Conservation (phyloP, 2,797 vertebrate genomes). For the Manis javanica region DNA sequence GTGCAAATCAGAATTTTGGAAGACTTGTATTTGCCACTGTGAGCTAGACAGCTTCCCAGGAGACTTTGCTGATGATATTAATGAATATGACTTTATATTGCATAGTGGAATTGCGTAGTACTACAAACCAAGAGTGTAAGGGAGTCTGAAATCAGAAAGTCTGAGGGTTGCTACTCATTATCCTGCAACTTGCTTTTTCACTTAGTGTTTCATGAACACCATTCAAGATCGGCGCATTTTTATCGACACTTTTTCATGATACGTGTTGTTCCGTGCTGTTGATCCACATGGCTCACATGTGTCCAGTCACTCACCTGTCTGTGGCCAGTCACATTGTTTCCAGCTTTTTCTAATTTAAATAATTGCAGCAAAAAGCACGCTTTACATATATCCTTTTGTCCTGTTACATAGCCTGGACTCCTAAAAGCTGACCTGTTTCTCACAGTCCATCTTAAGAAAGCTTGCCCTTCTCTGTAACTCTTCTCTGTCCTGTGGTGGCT, state of each 20-base stretch:
- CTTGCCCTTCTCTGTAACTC: not conserved
- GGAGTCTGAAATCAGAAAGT: not conserved
- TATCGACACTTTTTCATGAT: not conserved
- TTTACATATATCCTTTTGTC: not conserved
- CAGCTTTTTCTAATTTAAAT: slow-evolving; percentile 41
- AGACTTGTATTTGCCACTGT: not conserved
- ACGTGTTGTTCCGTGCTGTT: not conserved
- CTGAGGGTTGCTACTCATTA: not conserved
- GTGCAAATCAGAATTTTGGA: slow-evolving; percentile 43
- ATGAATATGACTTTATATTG: not conserved
- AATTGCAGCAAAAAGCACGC: not conserved
- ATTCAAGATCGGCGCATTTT: not conserved
- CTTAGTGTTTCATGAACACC: not conserved
- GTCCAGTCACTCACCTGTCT: not conserved
- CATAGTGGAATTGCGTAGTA: not conserved
- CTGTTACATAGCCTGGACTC: not conserved
- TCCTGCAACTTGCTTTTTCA: slow-evolving; percentile 22
- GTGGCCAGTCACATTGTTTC: slow-evolving; percentile 4
- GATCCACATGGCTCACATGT: not conserved
- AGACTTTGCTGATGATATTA: not conserved
- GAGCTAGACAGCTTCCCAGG: not conserved
- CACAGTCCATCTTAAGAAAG: slow-evolving; percentile 15
- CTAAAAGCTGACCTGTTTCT: slow-evolving; percentile 32
- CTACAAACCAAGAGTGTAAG: not conserved
- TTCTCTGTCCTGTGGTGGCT: not conserved